Evolutionary conservation across 1,140 invertebrate genomes (phyloP).

Genomic region (Arctopsyche grandis): DNA sequence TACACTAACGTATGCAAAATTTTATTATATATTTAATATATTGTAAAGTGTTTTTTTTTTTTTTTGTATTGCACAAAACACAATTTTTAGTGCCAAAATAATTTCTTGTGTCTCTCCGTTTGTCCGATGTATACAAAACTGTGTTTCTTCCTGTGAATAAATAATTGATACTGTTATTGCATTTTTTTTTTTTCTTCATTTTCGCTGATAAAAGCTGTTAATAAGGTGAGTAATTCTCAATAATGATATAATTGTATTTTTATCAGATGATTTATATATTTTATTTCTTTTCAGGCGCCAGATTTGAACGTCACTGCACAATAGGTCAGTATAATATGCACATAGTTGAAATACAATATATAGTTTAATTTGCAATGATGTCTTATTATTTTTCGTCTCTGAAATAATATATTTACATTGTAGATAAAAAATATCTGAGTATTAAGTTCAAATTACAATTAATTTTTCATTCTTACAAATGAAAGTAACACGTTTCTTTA

Average conservation of each 20-base stretch:
- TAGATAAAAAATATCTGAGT: conserved; percentile 25
- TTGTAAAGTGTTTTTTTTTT: neutral
- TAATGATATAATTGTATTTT: neutral
- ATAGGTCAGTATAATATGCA: neutral
- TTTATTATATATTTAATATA: neutral
- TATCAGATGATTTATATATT: neutral
- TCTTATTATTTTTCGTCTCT: conserved; percentile 51
- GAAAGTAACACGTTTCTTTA: no score
- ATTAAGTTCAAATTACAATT: no score
- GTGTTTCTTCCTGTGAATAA: conserved; percentile 54
- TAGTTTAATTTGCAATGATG: conserved; percentile 35
- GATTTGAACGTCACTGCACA: neutral
- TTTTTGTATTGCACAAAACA: conserved; percentile 19
- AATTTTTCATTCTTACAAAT: no score
- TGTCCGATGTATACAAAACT: conserved; percentile 28
- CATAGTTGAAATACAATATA: no score
- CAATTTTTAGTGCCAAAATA: conserved; percentile 34
- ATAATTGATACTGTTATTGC: conserved; percentile 39
- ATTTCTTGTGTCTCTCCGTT: conserved; percentile 16
- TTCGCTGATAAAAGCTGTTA: neutral
- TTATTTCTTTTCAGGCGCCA: neutral
- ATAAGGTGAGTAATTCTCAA: neutral
- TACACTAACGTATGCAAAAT: neutral
- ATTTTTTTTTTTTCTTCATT: neutral
- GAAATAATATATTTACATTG: conserved; percentile 47